A percentile compares a stretch with the other conserved stretches of the same genome.
Evolutionary conservation across 2,113 vertebrate genomes (phyloP).

Genomic region (Circaetus cinerascens): DNA sequence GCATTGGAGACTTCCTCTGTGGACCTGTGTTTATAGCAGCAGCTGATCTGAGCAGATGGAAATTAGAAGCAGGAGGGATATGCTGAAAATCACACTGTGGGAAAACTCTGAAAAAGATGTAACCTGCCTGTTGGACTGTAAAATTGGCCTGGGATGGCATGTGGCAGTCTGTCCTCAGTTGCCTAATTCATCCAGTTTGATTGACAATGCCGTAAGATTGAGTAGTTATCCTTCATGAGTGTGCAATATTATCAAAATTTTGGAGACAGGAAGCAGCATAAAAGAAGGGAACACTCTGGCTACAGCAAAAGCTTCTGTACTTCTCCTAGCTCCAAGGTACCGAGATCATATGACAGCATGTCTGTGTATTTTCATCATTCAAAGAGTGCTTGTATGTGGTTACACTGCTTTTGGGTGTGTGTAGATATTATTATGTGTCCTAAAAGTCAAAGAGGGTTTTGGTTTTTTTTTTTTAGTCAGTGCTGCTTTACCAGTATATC

Average conservation of each 20-base stretch:
- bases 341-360: no score
- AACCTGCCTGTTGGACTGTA: neutral
- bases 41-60: slow-evolving; percentile 29
- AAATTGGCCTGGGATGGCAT: neutral
- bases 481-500: neutral
- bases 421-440: neutral
- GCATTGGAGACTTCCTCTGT: neutral
- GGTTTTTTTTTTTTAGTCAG: neutral
- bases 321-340: neutral
- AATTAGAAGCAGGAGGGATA: slow-evolving; percentile 8
- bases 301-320: neutral
- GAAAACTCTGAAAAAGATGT: neutral
- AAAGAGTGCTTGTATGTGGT: neutral
- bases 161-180: neutral
- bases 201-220: neutral
- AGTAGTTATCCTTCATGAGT: neutral
- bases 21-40: neutral
- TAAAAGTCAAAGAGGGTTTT: neutral
- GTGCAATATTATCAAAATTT: neutral
- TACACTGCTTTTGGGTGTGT: neutral
- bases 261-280: neutral
- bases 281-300: neutral
- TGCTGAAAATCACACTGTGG: neutral
- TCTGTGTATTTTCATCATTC: neutral
- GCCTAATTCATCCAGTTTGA: neutral